A percentile compares a stretch with the other conserved stretches of the same genome.
Conservation (phyloP, 2,888 invertebrate genomes). For the Philereme vetulata region DNA sequence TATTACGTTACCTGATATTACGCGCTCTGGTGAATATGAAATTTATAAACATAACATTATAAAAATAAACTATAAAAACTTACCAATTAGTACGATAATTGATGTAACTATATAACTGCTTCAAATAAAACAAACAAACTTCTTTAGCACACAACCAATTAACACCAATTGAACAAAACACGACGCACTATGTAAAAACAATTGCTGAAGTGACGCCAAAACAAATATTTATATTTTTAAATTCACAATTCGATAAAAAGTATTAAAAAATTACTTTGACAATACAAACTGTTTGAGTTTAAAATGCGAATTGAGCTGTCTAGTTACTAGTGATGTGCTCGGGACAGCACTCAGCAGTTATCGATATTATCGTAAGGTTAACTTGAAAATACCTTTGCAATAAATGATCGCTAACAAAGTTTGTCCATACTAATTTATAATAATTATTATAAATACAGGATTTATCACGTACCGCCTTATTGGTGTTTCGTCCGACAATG, state of each 20-base stretch:
- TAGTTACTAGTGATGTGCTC: not conserved
- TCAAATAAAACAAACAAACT: not conserved
- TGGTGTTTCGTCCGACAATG: no score
- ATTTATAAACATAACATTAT: no score
- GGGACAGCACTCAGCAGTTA: not conserved
- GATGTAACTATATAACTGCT: not conserved
- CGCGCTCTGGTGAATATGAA: no score
- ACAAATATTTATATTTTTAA: not conserved
- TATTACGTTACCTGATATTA: no score
- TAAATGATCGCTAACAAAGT: no score
- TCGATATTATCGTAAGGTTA: not conserved
- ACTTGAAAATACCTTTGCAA: no score
- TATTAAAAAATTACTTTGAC: not conserved
- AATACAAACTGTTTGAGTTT: not conserved
- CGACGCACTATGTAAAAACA: not conserved
- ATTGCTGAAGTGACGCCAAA: not conserved
- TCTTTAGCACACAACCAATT: not conserved
- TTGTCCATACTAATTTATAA: no score
- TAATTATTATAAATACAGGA: no score
- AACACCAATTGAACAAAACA: conserved; percentile 5
- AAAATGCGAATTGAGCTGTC: not conserved
- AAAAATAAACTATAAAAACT: no score
- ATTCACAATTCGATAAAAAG: not conserved
- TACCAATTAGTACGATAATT: not conserved
- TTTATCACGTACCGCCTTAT: no score